These are phyloP conservation scores for Eucera pruinosa DNA, from an alignment of 2,888 invertebrate species.

Conservation along the genomic window DNA sequence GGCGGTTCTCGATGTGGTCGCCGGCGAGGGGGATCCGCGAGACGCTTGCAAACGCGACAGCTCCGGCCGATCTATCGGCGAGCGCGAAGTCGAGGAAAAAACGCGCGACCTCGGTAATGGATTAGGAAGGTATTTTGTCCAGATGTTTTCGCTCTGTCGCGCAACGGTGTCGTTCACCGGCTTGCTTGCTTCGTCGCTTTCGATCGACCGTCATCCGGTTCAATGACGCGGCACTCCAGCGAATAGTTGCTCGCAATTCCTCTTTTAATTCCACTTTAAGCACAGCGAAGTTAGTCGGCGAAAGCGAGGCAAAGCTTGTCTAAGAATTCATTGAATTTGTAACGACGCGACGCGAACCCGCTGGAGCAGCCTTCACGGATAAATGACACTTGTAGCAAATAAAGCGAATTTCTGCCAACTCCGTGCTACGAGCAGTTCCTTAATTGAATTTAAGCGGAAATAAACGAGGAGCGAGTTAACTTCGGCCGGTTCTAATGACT, in stretches of 20 bases:
- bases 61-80: slow-evolving; percentile 11
- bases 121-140: slow-evolving; percentile 50
- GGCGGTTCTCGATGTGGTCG: slow-evolving; percentile 43
- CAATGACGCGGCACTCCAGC: too few species aligned
- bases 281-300: too few species aligned
- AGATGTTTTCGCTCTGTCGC: slow-evolving; percentile 11
- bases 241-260: too few species aligned
- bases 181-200: slow-evolving; percentile 7
- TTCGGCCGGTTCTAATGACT: slow-evolving; percentile 37
- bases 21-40: slow-evolving; percentile 14
- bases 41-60: slow-evolving; percentile 18
- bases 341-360: slow-evolving; percentile 13
- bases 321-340: not conserved
- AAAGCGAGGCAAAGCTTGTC: not conserved
- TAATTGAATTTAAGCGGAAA: slow-evolving; percentile 47
- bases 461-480: slow-evolving; percentile 37
- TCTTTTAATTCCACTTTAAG: too few species aligned
- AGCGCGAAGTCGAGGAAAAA: not conserved
- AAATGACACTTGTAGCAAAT: slow-evolving; percentile 35
- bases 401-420: slow-evolving; percentile 23
- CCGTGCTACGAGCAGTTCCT: slow-evolving; percentile 29
- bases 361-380: not conserved
- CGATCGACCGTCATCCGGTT: slow-evolving; percentile 36
- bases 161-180: slow-evolving; percentile 20
- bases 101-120: slow-evolving; percentile 23